Conservation (phyloP, 2,113 vertebrate species). For the Cynopterus brachyotis region DNA sequence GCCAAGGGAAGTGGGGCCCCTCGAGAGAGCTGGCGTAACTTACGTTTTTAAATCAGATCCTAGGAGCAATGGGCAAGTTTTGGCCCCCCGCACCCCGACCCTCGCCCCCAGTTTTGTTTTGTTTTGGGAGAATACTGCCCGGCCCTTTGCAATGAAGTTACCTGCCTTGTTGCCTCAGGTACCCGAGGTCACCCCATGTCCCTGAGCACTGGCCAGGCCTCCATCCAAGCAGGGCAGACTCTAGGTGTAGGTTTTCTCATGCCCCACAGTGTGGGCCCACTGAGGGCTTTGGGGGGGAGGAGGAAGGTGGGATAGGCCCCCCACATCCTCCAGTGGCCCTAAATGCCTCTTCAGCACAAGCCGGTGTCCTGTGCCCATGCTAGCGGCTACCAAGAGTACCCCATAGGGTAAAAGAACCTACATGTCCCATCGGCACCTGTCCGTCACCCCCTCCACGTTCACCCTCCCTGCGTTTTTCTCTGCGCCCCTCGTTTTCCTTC, state of each 20-base stretch:
- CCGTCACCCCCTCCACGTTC: neutral
- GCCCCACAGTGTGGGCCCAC: too few species aligned
- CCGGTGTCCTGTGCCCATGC: accelerated
- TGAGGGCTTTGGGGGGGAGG: neutral
- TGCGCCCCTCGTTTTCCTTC: neutral
- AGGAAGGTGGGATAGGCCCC: neutral
- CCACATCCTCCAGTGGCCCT: too few species aligned
- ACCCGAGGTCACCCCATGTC: neutral
- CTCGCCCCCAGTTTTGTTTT: neutral
- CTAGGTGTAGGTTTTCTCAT: neutral
- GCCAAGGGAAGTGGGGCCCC: accelerated
- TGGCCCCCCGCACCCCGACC: neutral
- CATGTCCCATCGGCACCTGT: too few species aligned
- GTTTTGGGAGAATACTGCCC: neutral
- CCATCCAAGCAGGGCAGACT: neutral
- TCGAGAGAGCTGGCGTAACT: accelerated
- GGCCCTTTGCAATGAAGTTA: neutral
- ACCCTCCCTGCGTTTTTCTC: accelerated
- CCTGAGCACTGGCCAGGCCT: neutral
- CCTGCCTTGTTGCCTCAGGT: neutral
- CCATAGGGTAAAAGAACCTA: neutral
- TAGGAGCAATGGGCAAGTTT: neutral
- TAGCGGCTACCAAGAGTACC: too few species aligned
- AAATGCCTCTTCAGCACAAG: neutral
- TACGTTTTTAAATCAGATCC: neutral